phyloP scores from a whole-genome alignment of 2,113 vertebrate genomes.

The Equus przewalskii region DNA sequence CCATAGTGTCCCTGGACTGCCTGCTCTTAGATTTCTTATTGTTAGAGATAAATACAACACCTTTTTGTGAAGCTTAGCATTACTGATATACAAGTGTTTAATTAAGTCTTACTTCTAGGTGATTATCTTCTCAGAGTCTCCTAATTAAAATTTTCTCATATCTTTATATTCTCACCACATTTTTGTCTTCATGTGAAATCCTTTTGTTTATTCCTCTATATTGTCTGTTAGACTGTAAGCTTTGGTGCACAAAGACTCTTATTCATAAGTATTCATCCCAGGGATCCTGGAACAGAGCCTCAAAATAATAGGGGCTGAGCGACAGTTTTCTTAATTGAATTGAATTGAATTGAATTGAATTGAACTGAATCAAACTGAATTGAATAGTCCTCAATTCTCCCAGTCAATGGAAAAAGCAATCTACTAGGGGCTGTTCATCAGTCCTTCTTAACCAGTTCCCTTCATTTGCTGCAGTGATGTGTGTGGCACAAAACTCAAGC shows the following conservation, averaged over 20 bases:
- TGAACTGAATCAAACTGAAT: background rate
- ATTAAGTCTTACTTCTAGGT: background rate
- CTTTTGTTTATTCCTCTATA: background rate
- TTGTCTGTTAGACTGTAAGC: background rate
- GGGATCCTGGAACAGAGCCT: background rate
- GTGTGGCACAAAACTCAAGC: background rate
- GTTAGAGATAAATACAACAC: background rate
- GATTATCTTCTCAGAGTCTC: background rate
- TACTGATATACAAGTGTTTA: background rate
- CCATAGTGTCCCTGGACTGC: background rate
- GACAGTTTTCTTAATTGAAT: constrained; percentile 23
- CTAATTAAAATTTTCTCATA: background rate
- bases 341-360: background rate
- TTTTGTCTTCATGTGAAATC: background rate
- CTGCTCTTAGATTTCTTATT: background rate
- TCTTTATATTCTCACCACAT: background rate
- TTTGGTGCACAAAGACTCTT: background rate
- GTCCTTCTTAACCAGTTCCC: background rate
- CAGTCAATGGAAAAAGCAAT: background rate
- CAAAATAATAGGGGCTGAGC: background rate
- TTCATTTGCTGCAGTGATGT: background rate
- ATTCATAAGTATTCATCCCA: background rate
- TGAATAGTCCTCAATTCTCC: background rate
- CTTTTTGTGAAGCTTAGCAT: background rate
- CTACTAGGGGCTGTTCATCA: background rate